A percentile compares a stretch with the other conserved stretches of the same genome.
Conservation (phyloP, 1,140 invertebrate species). For the Drosophila lowei region DNA sequence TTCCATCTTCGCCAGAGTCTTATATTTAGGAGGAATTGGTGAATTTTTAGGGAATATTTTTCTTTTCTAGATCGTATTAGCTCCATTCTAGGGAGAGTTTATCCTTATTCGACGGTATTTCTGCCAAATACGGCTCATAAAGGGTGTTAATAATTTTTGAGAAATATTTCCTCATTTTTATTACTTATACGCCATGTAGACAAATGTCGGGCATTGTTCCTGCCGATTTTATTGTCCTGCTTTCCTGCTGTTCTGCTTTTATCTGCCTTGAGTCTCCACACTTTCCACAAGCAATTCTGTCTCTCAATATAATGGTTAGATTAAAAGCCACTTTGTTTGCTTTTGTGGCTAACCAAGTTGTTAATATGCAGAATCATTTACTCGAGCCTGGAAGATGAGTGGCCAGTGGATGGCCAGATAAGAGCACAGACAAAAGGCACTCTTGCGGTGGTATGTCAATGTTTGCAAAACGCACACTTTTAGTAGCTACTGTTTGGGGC, state of each 20-base stretch:
- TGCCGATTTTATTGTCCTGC: background rate
- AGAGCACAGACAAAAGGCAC: constrained; percentile 33
- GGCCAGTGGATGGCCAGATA: too few species aligned
- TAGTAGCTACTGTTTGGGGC: constrained; percentile 17
- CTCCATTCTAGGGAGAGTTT: too few species aligned
- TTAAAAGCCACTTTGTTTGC: constrained; percentile 64
- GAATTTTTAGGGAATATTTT: too few species aligned
- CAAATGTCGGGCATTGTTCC: constrained; percentile 12
- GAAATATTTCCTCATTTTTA: background rate
- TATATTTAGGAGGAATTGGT: too few species aligned
- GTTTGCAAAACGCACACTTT: constrained; percentile 44
- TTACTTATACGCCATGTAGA: constrained; percentile 34
- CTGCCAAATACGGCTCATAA: too few species aligned
- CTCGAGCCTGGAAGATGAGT: constrained; percentile 26
- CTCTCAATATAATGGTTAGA: constrained; percentile 56
- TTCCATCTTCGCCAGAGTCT: too few species aligned
- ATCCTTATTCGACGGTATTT: too few species aligned
- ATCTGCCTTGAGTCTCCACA: background rate
- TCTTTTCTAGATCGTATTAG: too few species aligned
- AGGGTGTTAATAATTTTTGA: too few species aligned
- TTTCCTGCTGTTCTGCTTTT: constrained; percentile 2
- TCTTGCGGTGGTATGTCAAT: constrained; percentile 31
- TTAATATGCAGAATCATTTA: constrained; percentile 62
- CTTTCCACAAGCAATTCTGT: constrained; percentile 19
- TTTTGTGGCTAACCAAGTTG: constrained; percentile 58